Conservation (phyloP, 2,888 invertebrate genomes). For the Carcina quercana region DNA sequence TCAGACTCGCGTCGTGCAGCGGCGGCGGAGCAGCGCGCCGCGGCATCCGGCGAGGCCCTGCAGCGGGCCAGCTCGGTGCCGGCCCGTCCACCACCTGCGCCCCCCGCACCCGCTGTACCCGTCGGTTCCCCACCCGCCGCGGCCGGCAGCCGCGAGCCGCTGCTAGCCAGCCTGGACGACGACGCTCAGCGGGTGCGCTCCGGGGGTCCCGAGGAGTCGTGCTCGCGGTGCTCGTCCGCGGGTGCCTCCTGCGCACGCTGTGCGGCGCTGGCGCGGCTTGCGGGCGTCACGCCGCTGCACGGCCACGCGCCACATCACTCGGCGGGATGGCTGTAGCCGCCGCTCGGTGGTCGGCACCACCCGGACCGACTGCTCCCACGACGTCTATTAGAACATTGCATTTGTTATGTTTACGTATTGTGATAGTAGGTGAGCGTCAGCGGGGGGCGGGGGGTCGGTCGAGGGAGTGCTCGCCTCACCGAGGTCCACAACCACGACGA, state of each 20-base stretch:
- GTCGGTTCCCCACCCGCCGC: slow-evolving; percentile 27
- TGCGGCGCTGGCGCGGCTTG: slow-evolving; percentile 77
- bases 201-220: slow-evolving; percentile 5
- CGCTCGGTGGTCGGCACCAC: slow-evolving; percentile 3
- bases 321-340: slow-evolving; percentile 78
- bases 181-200: slow-evolving; percentile 53
- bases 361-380: neutral
- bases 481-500: neutral
- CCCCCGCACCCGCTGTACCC: slow-evolving; percentile 22
- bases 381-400: too few species aligned
- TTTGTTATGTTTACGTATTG: too few species aligned
- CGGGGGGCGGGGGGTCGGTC: neutral
- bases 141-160: slow-evolving; percentile 76
- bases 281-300: slow-evolving; percentile 83
- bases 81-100: slow-evolving; percentile 47
- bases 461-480: neutral
- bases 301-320: slow-evolving; percentile 80
- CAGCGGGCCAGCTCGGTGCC: slow-evolving; percentile 50
- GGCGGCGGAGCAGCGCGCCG: slow-evolving; percentile 36
- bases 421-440: too few species aligned
- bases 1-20: slow-evolving; percentile 81
- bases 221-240: slow-evolving; percentile 5
- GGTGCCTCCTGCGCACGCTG: slow-evolving; percentile 63
- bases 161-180: slow-evolving; percentile 74
- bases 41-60: slow-evolving; percentile 27